Evolutionary conservation across 1,140 invertebrate genomes (phyloP).

Genomic region (Andrena cerasifolii): DNA sequence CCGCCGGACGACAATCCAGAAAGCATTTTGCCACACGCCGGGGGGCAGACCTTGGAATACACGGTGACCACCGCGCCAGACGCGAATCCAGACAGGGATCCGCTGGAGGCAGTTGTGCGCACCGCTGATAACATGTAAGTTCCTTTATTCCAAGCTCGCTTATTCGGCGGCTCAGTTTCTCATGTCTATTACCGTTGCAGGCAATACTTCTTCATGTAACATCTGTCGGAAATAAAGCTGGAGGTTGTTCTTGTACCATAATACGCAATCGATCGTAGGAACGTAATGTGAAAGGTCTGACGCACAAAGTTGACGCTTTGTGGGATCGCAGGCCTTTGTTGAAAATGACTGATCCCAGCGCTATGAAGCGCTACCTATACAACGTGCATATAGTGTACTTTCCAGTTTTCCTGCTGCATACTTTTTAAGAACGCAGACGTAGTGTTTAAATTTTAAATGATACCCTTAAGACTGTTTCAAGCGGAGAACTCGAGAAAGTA

Average conservation of each 20-base stretch:
- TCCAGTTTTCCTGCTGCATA: slow-evolving; percentile 22
- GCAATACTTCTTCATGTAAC: slow-evolving; percentile 76
- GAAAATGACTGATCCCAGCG: slow-evolving; percentile 13
- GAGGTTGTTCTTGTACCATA: neutral
- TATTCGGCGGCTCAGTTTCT: neutral
- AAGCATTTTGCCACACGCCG: slow-evolving; percentile 78
- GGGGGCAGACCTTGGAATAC: slow-evolving; percentile 74
- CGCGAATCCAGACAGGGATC: slow-evolving; percentile 72
- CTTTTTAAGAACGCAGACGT: slow-evolving; percentile 3
- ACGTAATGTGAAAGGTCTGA: slow-evolving; percentile 7
- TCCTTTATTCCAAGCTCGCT: neutral
- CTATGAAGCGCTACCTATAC: slow-evolving; percentile 38
- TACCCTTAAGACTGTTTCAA: slow-evolving; percentile 18
- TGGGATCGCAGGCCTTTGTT: neutral
- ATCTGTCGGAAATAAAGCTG: neutral
- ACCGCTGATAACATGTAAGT: slow-evolving; percentile 73
- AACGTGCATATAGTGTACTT: slow-evolving; percentile 40
- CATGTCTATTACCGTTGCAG: slow-evolving; percentile 62
- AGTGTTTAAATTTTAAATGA: slow-evolving; percentile 22
- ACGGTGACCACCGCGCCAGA: slow-evolving; percentile 54
- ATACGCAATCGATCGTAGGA: neutral
- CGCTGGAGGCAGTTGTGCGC: slow-evolving; percentile 76
- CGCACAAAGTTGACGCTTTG: slow-evolving; percentile 7
- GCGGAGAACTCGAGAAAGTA: slow-evolving; percentile 15
- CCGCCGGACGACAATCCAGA: slow-evolving; percentile 75